These are phyloP conservation scores for Psophia crepitans DNA, from an alignment of 2,113 vertebrate species.

Conservation along the genomic window DNA sequence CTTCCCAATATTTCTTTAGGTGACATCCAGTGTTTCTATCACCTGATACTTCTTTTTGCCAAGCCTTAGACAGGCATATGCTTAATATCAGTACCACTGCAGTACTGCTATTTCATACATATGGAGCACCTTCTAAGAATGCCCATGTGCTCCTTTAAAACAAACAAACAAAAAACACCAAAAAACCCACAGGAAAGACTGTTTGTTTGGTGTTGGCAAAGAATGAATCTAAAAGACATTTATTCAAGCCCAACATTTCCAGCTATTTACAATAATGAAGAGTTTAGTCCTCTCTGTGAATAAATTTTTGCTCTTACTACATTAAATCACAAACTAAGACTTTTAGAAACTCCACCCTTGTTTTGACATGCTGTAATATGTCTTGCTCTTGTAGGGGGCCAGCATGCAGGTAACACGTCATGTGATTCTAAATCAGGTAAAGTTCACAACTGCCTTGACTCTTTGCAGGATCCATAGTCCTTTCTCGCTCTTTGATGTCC, in stretches of 20 bases:
- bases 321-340: neutral
- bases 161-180: neutral
- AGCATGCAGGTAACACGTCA: neutral
- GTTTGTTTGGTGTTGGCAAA: neutral
- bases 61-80: neutral
- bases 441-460: neutral
- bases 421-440: neutral
- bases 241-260: neutral
- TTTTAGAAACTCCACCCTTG: neutral
- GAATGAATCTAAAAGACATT: neutral
- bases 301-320: neutral
- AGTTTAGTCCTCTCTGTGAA: neutral
- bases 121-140: neutral
- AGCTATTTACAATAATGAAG: neutral
- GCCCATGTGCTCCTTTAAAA: neutral
- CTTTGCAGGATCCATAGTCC: neutral
- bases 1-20: neutral
- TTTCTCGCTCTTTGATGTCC: neutral
- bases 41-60: neutral
- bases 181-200: neutral
- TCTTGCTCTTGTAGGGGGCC: neutral
- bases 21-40: neutral
- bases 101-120: neutral
- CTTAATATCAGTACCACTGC: neutral
- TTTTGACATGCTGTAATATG: neutral